Evolutionary conservation across 2,888 invertebrate genomes (phyloP), one percentile per base, ranked within the genome.

Genomic region (Poecilus cupreus): DNA sequence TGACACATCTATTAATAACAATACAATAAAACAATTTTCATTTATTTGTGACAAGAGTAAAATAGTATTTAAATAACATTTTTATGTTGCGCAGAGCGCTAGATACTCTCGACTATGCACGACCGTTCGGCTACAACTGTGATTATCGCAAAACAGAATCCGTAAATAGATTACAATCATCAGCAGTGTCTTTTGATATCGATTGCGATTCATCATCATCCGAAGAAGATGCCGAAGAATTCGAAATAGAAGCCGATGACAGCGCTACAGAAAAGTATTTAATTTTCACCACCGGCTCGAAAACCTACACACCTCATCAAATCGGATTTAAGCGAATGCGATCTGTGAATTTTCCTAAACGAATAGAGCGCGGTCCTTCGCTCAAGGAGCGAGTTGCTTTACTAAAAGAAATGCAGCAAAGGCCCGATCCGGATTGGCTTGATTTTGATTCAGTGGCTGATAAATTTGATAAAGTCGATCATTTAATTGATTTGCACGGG

Each of bases 231-330:
- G 87, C 86, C 75, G 87, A 85, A 32, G 82, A 83, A 72, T 81
- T 83, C 32, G 84, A 84, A 54, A 72, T 68, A 13, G 78, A 83
- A 72, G 72, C 79, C 78, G 82, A 84, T 77, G 89, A 90, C 57
- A 91, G 91, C 82, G 91, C 91, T 84, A 90, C 91, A 82, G 93
- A 93, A 84, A 96, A 95, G 86, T 93, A 93, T 88, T 90, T 96
- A 20, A 96, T 96, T 84, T 96, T 96, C 88, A 95, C 96, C 0
- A 95, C 94, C 22, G 96, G 96, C 0, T 94, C 94, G 3, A 93
- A 94, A 88, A 96, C 96, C 0, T 96, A 95, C 86, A 95, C 95
- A 0, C 96, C 96, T 0, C 96, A 96, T 90, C 95, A 96, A 89
- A 93, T 96, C 84, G 95, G 92, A 43, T 93, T 95, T 84, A 95